Conservation (phyloP, 1,140 invertebrate genomes). For the Drosophila tsacasi region DNA sequence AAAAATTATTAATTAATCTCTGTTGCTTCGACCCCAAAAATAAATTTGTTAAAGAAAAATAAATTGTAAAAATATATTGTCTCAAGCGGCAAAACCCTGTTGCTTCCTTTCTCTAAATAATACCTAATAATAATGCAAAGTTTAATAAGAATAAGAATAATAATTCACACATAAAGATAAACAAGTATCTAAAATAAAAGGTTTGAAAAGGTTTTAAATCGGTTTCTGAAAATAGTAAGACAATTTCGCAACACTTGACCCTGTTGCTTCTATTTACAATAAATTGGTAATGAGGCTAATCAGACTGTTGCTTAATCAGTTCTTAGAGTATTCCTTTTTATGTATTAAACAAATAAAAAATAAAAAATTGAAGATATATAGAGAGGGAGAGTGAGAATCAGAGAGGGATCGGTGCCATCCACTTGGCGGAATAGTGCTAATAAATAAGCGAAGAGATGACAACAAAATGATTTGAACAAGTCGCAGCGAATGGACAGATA, state of each 20-base stretch:
- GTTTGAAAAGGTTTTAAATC: not conserved
- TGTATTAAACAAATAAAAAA: conserved; percentile 16
- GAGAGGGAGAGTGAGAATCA: conserved; percentile 1
- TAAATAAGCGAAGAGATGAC: conserved; percentile 53
- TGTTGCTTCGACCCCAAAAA: not conserved
- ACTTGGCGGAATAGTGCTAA: conserved; percentile 65
- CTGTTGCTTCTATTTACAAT: conserved; percentile 36
- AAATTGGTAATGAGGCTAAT: not conserved
- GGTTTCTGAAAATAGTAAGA: not conserved
- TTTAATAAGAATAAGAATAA: not conserved
- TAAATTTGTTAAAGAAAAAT: not conserved
- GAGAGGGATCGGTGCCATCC: conserved; percentile 16
- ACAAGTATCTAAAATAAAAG: not conserved
- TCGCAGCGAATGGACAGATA: conserved; percentile 26
- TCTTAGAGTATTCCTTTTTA: conserved; percentile 10
- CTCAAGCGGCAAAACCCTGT: not conserved
- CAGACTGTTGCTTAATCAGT: conserved; percentile 11
- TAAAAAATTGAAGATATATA: conserved; percentile 22
- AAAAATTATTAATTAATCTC: not conserved
- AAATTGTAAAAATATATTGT: too few relatives aligned
- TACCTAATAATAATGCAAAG: not conserved
- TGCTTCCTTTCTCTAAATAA: not conserved
- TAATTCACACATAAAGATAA: too few relatives aligned
- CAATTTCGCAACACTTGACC: not conserved
- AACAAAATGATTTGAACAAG: conserved; percentile 53